Conservation (phyloP, 2,888 invertebrate genomes). For the Epistrophella euchroma region DNA sequence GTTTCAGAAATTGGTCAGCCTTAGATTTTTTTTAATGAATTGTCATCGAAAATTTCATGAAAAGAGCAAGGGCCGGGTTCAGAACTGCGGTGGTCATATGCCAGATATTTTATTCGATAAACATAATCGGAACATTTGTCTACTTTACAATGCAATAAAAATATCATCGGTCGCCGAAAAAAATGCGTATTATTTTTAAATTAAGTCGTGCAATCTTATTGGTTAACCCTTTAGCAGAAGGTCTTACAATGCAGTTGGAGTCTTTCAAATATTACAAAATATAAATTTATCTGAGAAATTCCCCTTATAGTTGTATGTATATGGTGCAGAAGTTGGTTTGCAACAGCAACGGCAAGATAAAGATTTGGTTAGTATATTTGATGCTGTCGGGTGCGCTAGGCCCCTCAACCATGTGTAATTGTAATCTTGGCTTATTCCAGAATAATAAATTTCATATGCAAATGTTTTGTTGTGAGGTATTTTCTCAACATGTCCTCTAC, state of each 20-base stretch:
- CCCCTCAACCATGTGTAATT: slow-evolving; percentile 64
- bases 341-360: slow-evolving; percentile 12
- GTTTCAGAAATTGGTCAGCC: too few species aligned
- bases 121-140: too few species aligned
- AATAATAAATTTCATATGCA: slow-evolving; percentile 83
- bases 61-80: too few species aligned
- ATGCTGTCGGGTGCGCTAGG: slow-evolving; percentile 28
- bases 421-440: slow-evolving; percentile 83
- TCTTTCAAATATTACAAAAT: background rate
- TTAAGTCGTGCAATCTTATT: too few species aligned
- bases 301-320: background rate
- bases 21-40: too few species aligned
- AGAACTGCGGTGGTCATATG: too few species aligned
- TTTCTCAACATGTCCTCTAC: slow-evolving; percentile 58
- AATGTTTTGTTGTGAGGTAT: slow-evolving; percentile 79
- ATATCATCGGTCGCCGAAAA: too few species aligned
- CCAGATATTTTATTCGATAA: too few species aligned
- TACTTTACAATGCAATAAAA: too few species aligned
- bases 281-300: background rate
- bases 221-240: too few species aligned
- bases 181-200: too few species aligned
- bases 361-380: slow-evolving; percentile 22
- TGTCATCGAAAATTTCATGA: too few species aligned
- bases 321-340: background rate
- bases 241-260: background rate